Conservation (phyloP, 1,140 invertebrate species). For the Drosophila kepulauana region DNA sequence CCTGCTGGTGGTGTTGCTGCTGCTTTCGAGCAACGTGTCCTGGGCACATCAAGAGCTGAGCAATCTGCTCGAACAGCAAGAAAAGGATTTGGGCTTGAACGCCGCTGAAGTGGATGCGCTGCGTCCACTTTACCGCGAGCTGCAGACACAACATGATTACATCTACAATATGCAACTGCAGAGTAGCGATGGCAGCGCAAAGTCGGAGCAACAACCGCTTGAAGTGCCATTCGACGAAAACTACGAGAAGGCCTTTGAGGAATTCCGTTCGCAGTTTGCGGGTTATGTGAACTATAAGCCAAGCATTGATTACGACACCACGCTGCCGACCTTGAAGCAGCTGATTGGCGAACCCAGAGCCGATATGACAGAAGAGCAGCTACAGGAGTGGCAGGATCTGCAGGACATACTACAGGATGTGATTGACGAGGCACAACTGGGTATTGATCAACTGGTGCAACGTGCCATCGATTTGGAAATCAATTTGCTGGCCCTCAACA, state of each 20-base stretch:
- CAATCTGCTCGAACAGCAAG: slow-evolving; percentile 50
- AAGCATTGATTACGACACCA: slow-evolving; percentile 63
- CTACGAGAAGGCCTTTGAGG: slow-evolving; percentile 47
- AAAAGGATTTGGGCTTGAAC: slow-evolving; percentile 57
- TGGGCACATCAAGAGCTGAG: slow-evolving; percentile 52
- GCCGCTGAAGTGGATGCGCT: slow-evolving; percentile 58
- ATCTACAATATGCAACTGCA: slow-evolving; percentile 50
- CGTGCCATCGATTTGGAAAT: slow-evolving; percentile 58
- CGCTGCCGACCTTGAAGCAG: slow-evolving; percentile 62
- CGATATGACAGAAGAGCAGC: slow-evolving; percentile 47
- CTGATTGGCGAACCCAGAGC: slow-evolving; percentile 50
- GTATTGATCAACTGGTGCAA: slow-evolving; percentile 60
- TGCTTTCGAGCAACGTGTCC: slow-evolving; percentile 6
- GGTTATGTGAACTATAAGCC: slow-evolving; percentile 45
- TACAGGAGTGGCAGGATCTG: slow-evolving; percentile 62
- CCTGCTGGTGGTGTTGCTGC: slow-evolving; percentile 34
- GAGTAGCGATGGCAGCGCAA: slow-evolving; percentile 55
- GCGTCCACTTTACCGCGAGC: slow-evolving; percentile 63
- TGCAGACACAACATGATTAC: slow-evolving; percentile 72
- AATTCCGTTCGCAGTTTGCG: slow-evolving; percentile 52
- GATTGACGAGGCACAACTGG: slow-evolving; percentile 70
- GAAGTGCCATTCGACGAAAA: slow-evolving; percentile 29
- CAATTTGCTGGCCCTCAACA: slow-evolving; percentile 62
- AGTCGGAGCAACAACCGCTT: neutral
- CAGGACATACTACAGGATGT: slow-evolving; percentile 68